A percentile compares a stretch with the other conserved stretches of the same genome.
These are phyloP conservation scores for Centropyge bicolor DNA, from an alignment of 2,797 vertebrate genomes.

Conservation along the genomic window DNA sequence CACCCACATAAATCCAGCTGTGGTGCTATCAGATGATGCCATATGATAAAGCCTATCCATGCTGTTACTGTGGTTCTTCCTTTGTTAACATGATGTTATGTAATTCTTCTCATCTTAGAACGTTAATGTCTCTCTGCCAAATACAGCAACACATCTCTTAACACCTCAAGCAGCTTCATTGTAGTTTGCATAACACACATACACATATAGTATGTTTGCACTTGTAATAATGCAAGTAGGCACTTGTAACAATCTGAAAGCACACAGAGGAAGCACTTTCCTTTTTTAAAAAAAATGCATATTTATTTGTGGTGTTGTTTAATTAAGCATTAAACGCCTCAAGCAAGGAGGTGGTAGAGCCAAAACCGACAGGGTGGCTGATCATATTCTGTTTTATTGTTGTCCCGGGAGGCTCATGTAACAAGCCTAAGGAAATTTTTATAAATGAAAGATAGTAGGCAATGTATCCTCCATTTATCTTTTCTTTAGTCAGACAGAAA, in stretches of 20 bases:
- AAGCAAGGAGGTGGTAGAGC: not conserved
- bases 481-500: conserved; percentile 1
- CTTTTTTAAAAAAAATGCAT: conserved; percentile 1
- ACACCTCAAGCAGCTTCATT: conserved; percentile 39
- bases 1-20: conserved; percentile 13
- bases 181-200: conserved; percentile 15
- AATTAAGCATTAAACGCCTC: conserved; percentile 22
- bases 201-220: conserved; percentile 27
- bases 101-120: conserved; percentile 44
- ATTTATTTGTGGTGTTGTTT: conserved; percentile 16
- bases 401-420: not conserved
- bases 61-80: conserved; percentile 18
- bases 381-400: conserved; percentile 26
- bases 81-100: conserved; percentile 58
- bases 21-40: conserved; percentile 9
- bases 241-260: conserved; percentile 15
- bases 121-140: conserved; percentile 35
- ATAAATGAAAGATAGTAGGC: not conserved
- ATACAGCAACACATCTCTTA: conserved; percentile 8
- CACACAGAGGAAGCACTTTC: conserved; percentile 1
- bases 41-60: conserved; percentile 7
- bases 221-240: conserved; percentile 25
- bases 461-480: not conserved
- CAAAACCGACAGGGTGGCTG: conserved; percentile 4
- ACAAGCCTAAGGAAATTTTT: conserved; percentile 7